Conservation (phyloP, 30 jellyfish, hydroid and myxozoan species). For the Turritopsis rubra region DNA sequence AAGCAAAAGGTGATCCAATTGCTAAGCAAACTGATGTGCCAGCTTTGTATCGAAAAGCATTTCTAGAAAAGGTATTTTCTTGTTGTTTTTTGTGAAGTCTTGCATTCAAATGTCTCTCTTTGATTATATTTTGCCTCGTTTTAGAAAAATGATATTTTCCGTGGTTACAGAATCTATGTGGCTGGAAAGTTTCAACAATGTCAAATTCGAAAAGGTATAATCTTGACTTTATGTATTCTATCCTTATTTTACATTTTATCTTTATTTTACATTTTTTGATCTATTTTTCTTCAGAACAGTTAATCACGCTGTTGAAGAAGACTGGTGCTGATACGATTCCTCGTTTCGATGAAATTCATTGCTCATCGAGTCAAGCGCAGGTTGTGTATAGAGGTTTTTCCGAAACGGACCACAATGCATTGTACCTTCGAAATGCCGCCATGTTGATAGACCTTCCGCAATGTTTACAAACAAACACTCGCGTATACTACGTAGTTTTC, state of each 20-base stretch:
- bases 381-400: too few relatives aligned
- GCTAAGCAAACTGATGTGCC: slow-evolving; percentile 18
- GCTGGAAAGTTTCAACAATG: slow-evolving; percentile 1
- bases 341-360: neutral
- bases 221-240: neutral
- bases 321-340: slow-evolving; percentile 4
- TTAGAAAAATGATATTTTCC: neutral
- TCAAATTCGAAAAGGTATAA: slow-evolving; percentile 23
- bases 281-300: neutral
- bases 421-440: too few relatives aligned
- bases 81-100: neutral
- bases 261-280: neutral
- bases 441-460: too few relatives aligned
- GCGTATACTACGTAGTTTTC: too few relatives aligned
- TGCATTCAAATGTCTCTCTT: neutral
- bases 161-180: slow-evolving; percentile 22
- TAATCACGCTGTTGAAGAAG: slow-evolving; percentile 5
- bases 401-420: too few relatives aligned
- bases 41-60: neutral
- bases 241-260: neutral
- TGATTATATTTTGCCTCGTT: neutral
- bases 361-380: slow-evolving; percentile 8
- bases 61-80: neutral
- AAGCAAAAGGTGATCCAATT: slow-evolving; percentile 23
- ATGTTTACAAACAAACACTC: too few relatives aligned